These are phyloP conservation scores for Trachops cirrhosus DNA, from an alignment of 2,797 vertebrate genomes.

Conservation along the genomic window DNA sequence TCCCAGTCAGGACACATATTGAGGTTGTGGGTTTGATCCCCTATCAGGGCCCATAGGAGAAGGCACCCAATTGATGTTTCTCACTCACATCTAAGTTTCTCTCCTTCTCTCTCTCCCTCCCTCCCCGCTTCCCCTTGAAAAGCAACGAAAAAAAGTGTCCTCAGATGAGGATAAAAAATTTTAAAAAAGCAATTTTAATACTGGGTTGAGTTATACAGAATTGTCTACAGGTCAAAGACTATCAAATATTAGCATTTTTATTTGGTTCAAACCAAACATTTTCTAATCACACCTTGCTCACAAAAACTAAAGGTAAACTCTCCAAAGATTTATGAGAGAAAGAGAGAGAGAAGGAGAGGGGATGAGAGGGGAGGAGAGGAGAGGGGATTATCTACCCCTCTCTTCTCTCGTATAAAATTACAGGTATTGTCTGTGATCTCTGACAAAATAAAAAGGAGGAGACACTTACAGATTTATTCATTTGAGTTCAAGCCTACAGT, in stretches of 20 bases:
- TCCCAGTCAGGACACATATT: neutral
- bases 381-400: neutral
- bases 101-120: too few species aligned
- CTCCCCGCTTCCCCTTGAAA: neutral
- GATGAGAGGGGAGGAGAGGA: neutral
- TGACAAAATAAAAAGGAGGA: neutral
- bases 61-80: neutral
- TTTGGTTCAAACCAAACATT: neutral
- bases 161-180: neutral
- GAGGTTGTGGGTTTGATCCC: neutral
- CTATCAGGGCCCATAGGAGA: neutral
- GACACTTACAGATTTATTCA: neutral
- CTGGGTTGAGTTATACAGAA: neutral
- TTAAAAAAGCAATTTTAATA: neutral
- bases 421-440: neutral
- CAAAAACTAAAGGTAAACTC: neutral
- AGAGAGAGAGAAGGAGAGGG: neutral
- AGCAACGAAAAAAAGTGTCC: neutral
- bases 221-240: neutral
- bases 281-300: neutral
- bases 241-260: neutral
- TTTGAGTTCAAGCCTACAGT: neutral
- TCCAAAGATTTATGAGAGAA: neutral
- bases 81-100: neutral
- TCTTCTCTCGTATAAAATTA: slow-evolving; percentile 5